These are phyloP conservation scores for Parnassius mnemosyne DNA, from an alignment of 2,888 invertebrate genomes.

Conservation along the genomic window DNA sequence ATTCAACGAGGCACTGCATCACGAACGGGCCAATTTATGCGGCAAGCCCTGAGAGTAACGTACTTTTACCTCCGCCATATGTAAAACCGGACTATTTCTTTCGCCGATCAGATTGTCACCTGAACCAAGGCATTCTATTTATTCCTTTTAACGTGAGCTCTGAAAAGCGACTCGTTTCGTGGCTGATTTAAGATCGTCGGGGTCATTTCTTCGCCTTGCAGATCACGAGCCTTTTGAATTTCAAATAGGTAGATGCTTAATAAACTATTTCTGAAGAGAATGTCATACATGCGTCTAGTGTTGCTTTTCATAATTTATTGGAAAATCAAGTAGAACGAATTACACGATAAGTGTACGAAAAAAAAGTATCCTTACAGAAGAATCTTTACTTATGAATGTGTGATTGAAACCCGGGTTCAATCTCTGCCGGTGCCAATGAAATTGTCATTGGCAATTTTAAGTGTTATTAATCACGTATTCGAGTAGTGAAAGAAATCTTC, in stretches of 20 bases:
- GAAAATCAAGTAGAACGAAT: too few relatives aligned
- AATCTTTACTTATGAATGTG: too few relatives aligned
- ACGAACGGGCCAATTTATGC: conserved; percentile 79
- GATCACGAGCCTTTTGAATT: conserved; percentile 36
- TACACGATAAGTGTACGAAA: too few relatives aligned
- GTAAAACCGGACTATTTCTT: conserved; percentile 76
- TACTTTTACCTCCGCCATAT: conserved; percentile 74
- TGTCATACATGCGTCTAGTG: not conserved
- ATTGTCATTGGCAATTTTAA: too few relatives aligned
- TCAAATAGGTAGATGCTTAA: not conserved
- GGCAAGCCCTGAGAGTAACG: conserved; percentile 73
- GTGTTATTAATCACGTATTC: too few relatives aligned
- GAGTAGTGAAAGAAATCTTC: too few relatives aligned
- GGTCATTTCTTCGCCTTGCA: conserved; percentile 28
- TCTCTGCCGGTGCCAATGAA: too few relatives aligned
- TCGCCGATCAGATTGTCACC: conserved; percentile 69
- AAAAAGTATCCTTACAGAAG: too few relatives aligned
- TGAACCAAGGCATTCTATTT: conserved; percentile 47
- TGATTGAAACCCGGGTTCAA: too few relatives aligned
- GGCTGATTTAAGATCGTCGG: conserved; percentile 34
- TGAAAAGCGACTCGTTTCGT: conserved; percentile 40
- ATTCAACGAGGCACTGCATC: conserved; percentile 80
- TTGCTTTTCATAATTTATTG: not conserved
- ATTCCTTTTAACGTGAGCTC: conserved; percentile 38
- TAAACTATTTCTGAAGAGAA: not conserved